Evolutionary conservation across 2,113 vertebrate species (phyloP).

Genomic region (Sardina pilchardus): DNA sequence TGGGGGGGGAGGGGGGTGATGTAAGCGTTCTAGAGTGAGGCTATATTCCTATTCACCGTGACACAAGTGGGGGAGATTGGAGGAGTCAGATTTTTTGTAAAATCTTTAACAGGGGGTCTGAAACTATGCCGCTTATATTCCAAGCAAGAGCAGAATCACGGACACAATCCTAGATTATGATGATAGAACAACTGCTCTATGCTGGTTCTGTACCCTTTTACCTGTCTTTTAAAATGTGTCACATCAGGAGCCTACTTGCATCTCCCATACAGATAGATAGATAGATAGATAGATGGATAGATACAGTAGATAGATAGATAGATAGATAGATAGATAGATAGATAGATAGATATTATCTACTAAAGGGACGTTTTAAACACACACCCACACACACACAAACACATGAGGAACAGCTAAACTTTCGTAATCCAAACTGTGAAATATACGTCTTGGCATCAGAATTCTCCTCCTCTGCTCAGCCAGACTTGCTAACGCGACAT

Average conservation of each 20-base stretch:
- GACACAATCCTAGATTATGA: neutral
- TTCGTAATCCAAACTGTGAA: no score
- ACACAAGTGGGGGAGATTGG: neutral
- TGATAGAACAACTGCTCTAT: neutral
- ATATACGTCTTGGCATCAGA: no score
- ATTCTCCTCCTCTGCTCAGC: neutral
- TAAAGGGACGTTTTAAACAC: no score
- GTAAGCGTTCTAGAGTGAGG: neutral
- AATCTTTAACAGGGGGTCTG: neutral
- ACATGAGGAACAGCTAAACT: no score
- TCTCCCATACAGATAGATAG: no score
- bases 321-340: no score
- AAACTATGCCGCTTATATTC: neutral
- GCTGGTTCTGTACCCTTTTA: neutral
- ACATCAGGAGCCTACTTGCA: neutral
- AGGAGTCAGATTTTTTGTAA: no score
- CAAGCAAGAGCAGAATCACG: neutral
- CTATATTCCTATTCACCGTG: neutral
- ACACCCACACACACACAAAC: no score
- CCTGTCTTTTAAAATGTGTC: neutral
- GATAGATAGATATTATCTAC: no score
- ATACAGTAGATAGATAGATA: no score
- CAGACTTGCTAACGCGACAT: neutral
- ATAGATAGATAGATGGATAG: no score
- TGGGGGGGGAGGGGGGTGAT: neutral